Evolutionary conservation across 1,140 invertebrate genomes (phyloP).

Genomic region (Scaptomyza montana): DNA sequence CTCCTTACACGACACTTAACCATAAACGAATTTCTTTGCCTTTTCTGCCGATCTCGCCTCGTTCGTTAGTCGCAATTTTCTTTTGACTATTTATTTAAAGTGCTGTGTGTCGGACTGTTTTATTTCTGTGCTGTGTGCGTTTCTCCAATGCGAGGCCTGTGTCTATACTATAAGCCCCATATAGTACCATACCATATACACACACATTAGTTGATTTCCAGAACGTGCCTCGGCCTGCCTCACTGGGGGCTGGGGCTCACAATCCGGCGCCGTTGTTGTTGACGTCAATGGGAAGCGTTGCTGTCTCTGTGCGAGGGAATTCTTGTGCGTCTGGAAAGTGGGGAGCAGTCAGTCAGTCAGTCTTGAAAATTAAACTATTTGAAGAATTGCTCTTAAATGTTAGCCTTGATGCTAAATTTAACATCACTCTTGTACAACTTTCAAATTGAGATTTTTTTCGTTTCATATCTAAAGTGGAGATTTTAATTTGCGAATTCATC

Average conservation of each 20-base stretch:
- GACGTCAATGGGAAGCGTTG: constrained; percentile 62
- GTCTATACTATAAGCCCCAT: constrained; percentile 36
- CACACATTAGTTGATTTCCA: constrained; percentile 71
- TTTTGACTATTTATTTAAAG: constrained; percentile 37
- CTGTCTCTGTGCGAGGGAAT: constrained; percentile 26
- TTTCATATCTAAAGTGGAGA: background rate
- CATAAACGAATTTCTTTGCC: constrained; percentile 17
- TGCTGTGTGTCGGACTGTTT: constrained; percentile 28
- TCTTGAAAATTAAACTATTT: constrained; percentile 22
- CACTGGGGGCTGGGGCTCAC: constrained; percentile 43
- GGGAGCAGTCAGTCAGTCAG: background rate
- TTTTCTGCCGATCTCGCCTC: constrained; percentile 7
- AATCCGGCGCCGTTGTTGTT: constrained; percentile 57
- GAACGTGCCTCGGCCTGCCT: constrained; percentile 62
- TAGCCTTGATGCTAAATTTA: constrained; percentile 38
- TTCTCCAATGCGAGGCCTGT: constrained; percentile 34
- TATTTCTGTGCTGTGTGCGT: constrained; percentile 11
- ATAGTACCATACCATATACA: constrained; percentile 12
- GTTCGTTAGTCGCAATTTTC: constrained; percentile 26
- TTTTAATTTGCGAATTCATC: constrained; percentile 1
- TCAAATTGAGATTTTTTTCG: background rate
- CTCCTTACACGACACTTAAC: constrained; percentile 4
- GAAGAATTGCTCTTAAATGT: constrained; percentile 16
- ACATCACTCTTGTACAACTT: constrained; percentile 14
- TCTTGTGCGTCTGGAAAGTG: constrained; percentile 13